These are phyloP conservation scores for Clunio marinus DNA, from an alignment of 2,888 invertebrate genomes.

Conservation along the genomic window DNA sequence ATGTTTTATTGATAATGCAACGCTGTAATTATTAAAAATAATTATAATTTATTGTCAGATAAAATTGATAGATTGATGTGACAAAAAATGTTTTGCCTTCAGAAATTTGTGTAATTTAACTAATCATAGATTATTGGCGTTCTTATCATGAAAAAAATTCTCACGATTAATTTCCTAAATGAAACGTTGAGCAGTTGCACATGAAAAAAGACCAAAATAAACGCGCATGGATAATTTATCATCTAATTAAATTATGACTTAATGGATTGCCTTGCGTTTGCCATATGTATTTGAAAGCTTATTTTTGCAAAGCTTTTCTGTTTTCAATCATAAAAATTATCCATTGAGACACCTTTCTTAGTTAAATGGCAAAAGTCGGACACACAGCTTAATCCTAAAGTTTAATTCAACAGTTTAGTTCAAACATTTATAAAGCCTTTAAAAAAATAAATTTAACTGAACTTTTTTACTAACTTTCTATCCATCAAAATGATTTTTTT, in stretches of 20 bases:
- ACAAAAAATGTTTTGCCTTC: neutral
- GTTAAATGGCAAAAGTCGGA: no score
- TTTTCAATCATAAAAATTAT: no score
- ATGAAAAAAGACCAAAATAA: no score
- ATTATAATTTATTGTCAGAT: slow-evolving; percentile 7
- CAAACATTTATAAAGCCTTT: neutral
- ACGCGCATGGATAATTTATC: slow-evolving; percentile 33
- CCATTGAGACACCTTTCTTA: no score
- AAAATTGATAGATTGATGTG: slow-evolving; percentile 13
- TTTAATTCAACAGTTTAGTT: neutral
- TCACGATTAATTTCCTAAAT: neutral
- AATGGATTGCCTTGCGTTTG: slow-evolving; percentile 24
- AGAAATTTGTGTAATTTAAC: neutral
- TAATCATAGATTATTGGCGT: neutral
- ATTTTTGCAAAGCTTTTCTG: neutral
- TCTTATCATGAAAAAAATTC: neutral
- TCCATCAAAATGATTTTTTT: no score
- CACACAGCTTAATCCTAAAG: no score
- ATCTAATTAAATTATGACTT: slow-evolving; percentile 29
- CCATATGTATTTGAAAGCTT: neutral
- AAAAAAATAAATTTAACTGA: neutral
- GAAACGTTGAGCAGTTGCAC: neutral
- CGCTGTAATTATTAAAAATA: slow-evolving; percentile 12
- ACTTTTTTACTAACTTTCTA: no score
- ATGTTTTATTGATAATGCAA: no score